Evolutionary conservation across 2,888 invertebrate species (phyloP).

Genomic region (Harpalus rubripes): DNA sequence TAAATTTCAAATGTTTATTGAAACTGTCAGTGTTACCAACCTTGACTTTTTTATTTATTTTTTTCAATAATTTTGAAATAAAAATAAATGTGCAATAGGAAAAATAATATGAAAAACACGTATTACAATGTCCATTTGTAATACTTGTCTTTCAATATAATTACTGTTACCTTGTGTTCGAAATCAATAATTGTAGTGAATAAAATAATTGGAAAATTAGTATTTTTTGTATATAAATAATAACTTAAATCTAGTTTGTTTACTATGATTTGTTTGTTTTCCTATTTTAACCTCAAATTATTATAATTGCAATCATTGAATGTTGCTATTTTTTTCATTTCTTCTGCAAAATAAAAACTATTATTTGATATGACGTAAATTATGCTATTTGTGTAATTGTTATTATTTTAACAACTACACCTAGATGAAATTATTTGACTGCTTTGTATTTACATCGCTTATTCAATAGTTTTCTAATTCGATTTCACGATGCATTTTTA

Average conservation of each 20-base stretch:
- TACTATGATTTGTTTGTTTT: constrained; percentile 12
- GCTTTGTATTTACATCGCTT: constrained; percentile 9
- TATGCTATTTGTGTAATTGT: background rate
- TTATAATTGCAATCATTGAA: background rate
- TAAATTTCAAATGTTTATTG: too few relatives aligned
- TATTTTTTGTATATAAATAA: background rate
- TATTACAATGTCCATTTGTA: too few relatives aligned
- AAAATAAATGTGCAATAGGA: too few relatives aligned
- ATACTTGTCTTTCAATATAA: too few relatives aligned
- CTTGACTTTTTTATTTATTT: too few relatives aligned
- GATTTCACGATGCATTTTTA: background rate
- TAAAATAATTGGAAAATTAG: background rate
- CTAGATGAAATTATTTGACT: background rate
- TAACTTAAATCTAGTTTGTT: background rate
- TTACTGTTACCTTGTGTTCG: constrained; percentile 3
- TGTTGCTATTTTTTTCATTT: background rate
- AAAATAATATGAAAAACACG: too few relatives aligned
- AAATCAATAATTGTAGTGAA: background rate
- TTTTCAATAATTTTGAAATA: too few relatives aligned
- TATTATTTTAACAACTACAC: background rate
- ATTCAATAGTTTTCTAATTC: constrained; percentile 22
- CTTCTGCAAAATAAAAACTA: constrained; percentile 5
- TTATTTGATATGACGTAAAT: background rate
- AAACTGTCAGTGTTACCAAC: too few relatives aligned
- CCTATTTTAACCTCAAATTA: background rate